These are phyloP conservation scores for Leptodactylus fuscus DNA, from an alignment of 2,113 vertebrate species.

Conservation along the genomic window DNA sequence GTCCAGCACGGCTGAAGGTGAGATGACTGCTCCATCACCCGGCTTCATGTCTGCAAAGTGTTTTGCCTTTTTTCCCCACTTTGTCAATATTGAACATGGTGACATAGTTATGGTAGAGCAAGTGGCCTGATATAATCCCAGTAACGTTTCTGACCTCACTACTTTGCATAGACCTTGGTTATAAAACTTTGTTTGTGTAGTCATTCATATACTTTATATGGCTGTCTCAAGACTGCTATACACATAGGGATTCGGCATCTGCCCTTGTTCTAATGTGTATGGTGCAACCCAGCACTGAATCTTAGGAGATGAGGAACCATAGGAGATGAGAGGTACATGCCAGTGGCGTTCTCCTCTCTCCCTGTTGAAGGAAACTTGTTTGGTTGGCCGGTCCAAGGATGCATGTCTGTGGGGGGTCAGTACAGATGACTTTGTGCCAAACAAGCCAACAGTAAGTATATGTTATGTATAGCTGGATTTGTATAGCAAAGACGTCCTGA, in stretches of 20 bases:
- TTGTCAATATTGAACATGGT: background rate
- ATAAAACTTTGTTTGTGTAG: background rate
- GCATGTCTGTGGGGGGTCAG: no score
- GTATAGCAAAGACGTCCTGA: no score
- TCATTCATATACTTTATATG: background rate
- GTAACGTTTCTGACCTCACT: background rate
- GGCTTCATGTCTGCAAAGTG: background rate
- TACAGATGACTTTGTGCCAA: no score
- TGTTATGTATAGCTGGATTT: no score
- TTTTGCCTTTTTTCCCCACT: background rate
- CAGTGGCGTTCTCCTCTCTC: no score
- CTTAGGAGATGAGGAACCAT: no score
- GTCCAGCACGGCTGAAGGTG: conserved; percentile 94
- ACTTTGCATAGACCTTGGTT: background rate
- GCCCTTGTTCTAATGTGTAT: background rate
- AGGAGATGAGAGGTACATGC: no score
- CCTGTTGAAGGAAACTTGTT: no score
- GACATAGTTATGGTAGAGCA: background rate
- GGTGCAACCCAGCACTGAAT: background rate
- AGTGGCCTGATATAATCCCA: background rate
- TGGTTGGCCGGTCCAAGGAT: no score
- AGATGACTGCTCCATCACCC: conserved; percentile 51
- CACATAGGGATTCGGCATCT: no score
- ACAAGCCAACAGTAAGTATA: no score
- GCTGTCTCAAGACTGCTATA: background rate